These are phyloP conservation scores for Ctenodactylus gundi DNA, from an alignment of 2,113 vertebrate genomes.

Conservation along the genomic window DNA sequence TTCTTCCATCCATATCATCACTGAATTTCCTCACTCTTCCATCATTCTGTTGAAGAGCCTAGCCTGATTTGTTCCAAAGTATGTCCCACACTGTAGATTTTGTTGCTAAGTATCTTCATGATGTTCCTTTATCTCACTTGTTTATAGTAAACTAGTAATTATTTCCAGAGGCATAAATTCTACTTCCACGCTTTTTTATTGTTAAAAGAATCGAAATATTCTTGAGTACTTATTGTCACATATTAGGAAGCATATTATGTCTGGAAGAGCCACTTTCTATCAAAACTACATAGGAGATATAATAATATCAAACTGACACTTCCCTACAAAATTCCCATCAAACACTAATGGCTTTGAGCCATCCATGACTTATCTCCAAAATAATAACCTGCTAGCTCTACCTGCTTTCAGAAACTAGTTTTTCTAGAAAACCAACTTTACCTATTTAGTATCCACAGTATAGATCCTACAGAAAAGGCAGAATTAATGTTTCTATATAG, in stretches of 20 bases:
- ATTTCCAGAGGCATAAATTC: neutral
- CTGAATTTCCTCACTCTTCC: neutral
- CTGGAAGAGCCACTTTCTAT: neutral
- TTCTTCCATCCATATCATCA: neutral
- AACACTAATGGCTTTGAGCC: neutral
- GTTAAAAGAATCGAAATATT: neutral
- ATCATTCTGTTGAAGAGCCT: neutral
- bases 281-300: neutral
- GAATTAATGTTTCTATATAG: neutral
- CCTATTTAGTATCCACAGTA: neutral
- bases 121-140: neutral
- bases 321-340: neutral
- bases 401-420: neutral
- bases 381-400: neutral
- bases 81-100: neutral
- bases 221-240: neutral
- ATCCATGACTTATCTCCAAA: neutral
- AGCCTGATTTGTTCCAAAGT: neutral
- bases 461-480: neutral
- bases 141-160: neutral
- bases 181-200: neutral
- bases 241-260: neutral
- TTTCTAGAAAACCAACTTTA: neutral
- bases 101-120: neutral
- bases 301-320: neutral